These are phyloP conservation scores for Philaenus spumarius DNA, from an alignment of 1,140 invertebrate genomes.

Conservation along the genomic window DNA sequence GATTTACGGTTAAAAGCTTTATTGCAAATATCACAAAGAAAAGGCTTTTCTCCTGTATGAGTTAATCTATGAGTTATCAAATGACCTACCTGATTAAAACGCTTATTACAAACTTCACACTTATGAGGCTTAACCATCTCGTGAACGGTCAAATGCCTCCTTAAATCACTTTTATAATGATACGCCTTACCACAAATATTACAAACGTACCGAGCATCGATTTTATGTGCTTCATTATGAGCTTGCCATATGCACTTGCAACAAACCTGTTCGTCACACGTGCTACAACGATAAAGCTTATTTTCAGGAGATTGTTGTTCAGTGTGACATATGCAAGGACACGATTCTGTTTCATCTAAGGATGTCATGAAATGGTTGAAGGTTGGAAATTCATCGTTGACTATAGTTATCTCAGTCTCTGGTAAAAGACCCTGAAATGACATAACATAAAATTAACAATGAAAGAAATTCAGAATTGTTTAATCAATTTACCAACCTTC, in stretches of 20 bases:
- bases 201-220: conserved; percentile 67
- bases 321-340: no score
- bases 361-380: no score
- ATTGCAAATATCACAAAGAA: conserved; percentile 42
- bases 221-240: conserved; percentile 69
- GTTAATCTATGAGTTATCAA: conserved; percentile 29
- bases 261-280: conserved; percentile 3
- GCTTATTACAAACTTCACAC: conserved; percentile 2
- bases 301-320: no score
- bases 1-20: conserved; percentile 31
- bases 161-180: conserved; percentile 45
- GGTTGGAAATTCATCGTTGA: no score
- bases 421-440: no score
- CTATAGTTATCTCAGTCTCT: no score
- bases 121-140: background rate
- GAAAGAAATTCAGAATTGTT: no score
- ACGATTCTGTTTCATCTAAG: no score
- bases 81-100: conserved; percentile 51
- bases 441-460: no score
- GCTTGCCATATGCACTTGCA: conserved; percentile 47
- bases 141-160: background rate
- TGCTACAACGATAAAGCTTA: background rate
- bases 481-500: no score
- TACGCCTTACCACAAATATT: conserved; percentile 60
- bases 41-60: conserved; percentile 18